Evolutionary conservation across 2,113 vertebrate species (phyloP).

Genomic region (Thinocorus orbignyianus): DNA sequence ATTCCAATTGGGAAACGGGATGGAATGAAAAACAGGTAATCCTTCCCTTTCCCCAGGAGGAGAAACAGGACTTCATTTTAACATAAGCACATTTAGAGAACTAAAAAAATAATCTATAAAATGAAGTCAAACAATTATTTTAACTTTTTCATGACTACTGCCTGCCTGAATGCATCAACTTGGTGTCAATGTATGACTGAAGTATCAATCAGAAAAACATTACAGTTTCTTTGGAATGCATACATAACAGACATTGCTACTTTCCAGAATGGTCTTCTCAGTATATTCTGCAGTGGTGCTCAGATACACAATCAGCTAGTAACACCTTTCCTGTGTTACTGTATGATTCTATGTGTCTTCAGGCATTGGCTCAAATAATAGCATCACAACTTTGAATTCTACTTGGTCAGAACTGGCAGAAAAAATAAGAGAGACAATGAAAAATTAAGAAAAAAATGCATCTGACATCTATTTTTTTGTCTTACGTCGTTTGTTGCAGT

Average conservation of each 20-base stretch:
- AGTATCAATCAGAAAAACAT: background rate
- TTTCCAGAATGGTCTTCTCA: background rate
- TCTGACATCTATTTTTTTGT: background rate
- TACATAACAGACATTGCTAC: background rate
- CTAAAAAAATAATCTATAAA: background rate
- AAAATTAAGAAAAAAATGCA: background rate
- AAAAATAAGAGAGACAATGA: background rate
- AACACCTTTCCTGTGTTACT: background rate
- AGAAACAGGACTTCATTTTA: background rate
- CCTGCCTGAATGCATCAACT: background rate
- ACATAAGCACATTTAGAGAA: background rate
- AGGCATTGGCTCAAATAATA: background rate
- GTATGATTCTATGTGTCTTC: background rate
- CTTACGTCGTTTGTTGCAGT: background rate
- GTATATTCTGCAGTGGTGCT: background rate
- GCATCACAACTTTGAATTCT: background rate
- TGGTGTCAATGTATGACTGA: background rate
- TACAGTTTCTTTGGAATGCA: background rate
- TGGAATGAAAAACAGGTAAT: background rate
- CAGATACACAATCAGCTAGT: background rate
- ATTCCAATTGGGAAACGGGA: background rate
- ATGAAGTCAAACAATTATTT: background rate
- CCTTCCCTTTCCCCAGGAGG: fast-evolving
- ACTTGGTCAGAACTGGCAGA: background rate
- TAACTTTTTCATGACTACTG: background rate